These are phyloP conservation scores for Andrena hattorfiana DNA, from an alignment of 2,888 invertebrate species.

Conservation along the genomic window DNA sequence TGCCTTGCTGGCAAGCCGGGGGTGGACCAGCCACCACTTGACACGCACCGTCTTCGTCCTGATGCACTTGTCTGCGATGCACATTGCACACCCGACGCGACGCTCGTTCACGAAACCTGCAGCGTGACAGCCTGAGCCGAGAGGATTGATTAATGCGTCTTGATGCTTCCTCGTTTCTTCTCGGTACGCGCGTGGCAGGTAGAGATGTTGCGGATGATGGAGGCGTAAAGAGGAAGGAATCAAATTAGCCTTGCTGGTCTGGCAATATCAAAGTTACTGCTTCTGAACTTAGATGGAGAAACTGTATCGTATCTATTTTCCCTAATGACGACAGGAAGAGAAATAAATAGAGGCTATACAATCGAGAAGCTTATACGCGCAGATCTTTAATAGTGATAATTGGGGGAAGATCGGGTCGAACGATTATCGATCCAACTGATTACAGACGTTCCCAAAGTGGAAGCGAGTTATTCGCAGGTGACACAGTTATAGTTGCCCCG, in stretches of 20 bases:
- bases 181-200: background rate
- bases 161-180: background rate
- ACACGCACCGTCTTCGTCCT: conserved; percentile 60
- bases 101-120: background rate
- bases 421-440: conserved; percentile 41
- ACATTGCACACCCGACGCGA: background rate
- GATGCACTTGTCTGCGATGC: conserved; percentile 50
- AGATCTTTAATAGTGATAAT: background rate
- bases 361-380: background rate
- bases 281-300: no score
- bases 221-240: no score
- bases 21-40: conserved; percentile 54
- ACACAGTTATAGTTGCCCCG: conserved; percentile 41
- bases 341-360: background rate
- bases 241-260: no score
- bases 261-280: no score
- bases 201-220: background rate
- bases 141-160: background rate
- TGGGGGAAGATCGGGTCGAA: background rate
- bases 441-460: conserved; percentile 32
- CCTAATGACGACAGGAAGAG: no score
- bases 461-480: conserved; percentile 42
- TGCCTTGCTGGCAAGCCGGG: conserved; percentile 41
- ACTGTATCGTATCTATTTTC: no score
- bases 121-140: background rate